These are phyloP conservation scores for Daphoenositta chrysoptera DNA, from an alignment of 2,113 vertebrate species.

Conservation along the genomic window DNA sequence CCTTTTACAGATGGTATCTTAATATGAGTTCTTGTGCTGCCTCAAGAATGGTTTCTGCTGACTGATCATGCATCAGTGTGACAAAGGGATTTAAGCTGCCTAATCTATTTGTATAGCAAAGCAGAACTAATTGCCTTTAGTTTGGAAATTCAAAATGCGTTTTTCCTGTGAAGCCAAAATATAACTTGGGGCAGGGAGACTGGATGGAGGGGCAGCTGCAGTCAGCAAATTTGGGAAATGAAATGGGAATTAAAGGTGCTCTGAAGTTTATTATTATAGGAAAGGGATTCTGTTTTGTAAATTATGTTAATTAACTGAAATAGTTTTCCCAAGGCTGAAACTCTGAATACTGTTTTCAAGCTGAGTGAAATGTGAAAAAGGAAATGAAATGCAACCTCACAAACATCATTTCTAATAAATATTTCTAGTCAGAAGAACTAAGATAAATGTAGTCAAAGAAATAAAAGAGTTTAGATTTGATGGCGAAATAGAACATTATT, in stretches of 20 bases:
- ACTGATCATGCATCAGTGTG: not conserved
- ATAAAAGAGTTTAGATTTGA: not conserved
- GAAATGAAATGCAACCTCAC: not conserved
- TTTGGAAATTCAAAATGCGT: not conserved
- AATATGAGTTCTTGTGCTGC: not conserved
- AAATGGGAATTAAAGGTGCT: not conserved
- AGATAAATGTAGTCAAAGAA: not conserved
- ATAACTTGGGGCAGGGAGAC: not conserved
- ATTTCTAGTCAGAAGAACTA: not conserved
- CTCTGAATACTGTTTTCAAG: not conserved
- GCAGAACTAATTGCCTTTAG: not conserved
- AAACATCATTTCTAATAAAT: not conserved
- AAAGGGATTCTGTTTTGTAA: not conserved
- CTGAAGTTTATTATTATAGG: not conserved
- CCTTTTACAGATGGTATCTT: not conserved
- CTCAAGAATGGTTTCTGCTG: not conserved
- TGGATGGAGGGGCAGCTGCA: fast-evolving
- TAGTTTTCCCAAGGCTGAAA: not conserved
- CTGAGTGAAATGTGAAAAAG: not conserved
- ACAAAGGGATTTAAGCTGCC: not conserved
- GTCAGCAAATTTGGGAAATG: not conserved
- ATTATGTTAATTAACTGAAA: not conserved
- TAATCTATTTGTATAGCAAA: not conserved
- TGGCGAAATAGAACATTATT: not conserved
- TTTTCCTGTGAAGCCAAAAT: not conserved